Conservation (phyloP, 2,113 vertebrate species). For the Epinephelus fuscoguttatus region DNA sequence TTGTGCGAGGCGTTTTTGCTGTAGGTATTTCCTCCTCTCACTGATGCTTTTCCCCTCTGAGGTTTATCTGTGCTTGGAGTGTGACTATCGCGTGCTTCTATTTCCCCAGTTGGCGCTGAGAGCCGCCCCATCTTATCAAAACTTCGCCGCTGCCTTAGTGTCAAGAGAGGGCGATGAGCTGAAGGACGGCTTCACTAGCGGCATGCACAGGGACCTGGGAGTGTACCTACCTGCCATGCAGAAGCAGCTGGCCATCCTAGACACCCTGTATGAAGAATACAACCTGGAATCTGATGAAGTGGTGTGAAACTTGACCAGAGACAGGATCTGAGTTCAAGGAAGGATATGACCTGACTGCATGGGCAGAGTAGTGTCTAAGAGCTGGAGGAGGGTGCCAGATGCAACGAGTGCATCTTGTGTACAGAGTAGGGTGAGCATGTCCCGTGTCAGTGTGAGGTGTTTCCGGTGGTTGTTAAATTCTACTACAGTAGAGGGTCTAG, state of each 20-base stretch:
- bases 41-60: not conserved
- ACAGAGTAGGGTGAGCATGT: slow-evolving; percentile 41
- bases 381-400: slow-evolving; percentile 34
- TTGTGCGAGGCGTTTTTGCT: slow-evolving; percentile 96
- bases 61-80: not conserved
- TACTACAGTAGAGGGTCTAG: slow-evolving; percentile 5
- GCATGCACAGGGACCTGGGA: slow-evolving; percentile 92
- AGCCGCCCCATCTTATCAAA: slow-evolving; percentile 93
- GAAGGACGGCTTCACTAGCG: slow-evolving; percentile 87
- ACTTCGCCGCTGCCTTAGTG: slow-evolving; percentile 92
- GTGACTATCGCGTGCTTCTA: not conserved
- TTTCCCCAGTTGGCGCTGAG: slow-evolving; percentile 90
- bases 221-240: slow-evolving; percentile 96
- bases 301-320: slow-evolving; percentile 85
- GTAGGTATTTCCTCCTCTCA: slow-evolving; percentile 82
- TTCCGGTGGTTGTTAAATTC: slow-evolving; percentile 37
- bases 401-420: slow-evolving; percentile 38
- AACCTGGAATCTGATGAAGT: slow-evolving; percentile 97
- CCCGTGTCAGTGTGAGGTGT: slow-evolving; percentile 32
- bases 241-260: slow-evolving; percentile 92
- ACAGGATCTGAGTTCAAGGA: not conserved
- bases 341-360: not conserved
- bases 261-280: slow-evolving; percentile 93
- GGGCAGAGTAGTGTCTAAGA: not conserved
- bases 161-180: slow-evolving; percentile 88